Conservation (phyloP, 2,113 vertebrate genomes). For the Phocoena sinus region DNA sequence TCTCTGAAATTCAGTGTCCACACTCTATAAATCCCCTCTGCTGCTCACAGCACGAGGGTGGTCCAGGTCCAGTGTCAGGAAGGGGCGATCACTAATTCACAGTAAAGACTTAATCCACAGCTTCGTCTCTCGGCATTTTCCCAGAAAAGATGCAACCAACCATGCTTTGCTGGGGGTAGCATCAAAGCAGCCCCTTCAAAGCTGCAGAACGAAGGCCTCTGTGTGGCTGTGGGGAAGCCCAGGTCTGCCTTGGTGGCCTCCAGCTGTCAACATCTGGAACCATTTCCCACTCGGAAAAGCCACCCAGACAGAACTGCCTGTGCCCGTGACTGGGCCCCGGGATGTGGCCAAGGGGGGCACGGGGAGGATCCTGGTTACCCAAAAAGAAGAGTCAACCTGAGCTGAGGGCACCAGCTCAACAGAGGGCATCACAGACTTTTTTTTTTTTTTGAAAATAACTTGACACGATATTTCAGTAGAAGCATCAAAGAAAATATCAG, state of each 20-base stretch:
- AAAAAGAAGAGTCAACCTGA: not conserved
- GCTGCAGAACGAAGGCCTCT: not conserved
- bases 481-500: not conserved
- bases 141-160: not conserved
- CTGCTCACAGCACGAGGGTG: not conserved
- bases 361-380: not conserved
- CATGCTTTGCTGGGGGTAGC: no score
- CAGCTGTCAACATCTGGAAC: conserved; percentile 3
- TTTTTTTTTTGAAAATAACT: not conserved
- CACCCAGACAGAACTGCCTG: not conserved
- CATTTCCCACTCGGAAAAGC: not conserved
- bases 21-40: not conserved
- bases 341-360: not conserved
- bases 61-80: not conserved
- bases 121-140: conserved; percentile 12
- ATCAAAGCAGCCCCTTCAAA: not conserved
- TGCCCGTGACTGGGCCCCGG: not conserved
- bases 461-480: not conserved
- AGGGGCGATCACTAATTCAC: not conserved
- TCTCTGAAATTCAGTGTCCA: not conserved
- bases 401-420: not conserved
- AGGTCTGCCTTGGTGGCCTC: not conserved
- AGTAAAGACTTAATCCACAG: conserved; percentile 11
- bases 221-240: not conserved
- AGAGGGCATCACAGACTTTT: not conserved